These are phyloP conservation scores for Coelogynopora nodosa DNA, from an alignment of 2,888 invertebrate genomes.

Conservation along the genomic window DNA sequence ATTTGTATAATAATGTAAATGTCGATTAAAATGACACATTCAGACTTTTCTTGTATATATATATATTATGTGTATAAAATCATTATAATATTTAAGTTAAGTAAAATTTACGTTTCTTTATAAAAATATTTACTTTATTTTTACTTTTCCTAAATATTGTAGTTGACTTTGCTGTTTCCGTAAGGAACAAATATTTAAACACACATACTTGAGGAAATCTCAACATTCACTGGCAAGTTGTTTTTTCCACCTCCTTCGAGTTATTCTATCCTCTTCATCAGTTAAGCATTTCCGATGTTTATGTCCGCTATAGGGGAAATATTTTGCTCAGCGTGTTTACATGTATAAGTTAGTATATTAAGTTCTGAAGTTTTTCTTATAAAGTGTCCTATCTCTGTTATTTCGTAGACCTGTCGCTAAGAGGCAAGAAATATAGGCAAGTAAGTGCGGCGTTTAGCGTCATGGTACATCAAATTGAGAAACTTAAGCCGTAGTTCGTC, in stretches of 20 bases:
- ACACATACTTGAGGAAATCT: neutral
- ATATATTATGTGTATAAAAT: too few species aligned
- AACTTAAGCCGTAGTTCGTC: neutral
- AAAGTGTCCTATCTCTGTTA: neutral
- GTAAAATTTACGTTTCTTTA: too few species aligned
- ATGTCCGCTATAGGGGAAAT: neutral
- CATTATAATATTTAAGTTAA: too few species aligned
- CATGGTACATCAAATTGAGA: neutral
- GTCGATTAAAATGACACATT: too few species aligned
- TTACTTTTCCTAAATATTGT: too few species aligned
- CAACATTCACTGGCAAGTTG: neutral
- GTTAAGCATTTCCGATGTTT: neutral
- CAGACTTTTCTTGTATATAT: too few species aligned
- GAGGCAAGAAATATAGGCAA: neutral
- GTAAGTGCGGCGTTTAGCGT: neutral
- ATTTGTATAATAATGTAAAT: too few species aligned
- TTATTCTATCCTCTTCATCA: neutral
- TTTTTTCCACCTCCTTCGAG: neutral
- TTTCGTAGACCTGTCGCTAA: neutral
- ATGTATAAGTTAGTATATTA: neutral
- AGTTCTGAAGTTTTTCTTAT: neutral
- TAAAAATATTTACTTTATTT: too few species aligned
- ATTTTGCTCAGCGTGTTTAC: slow-evolving; percentile 19
- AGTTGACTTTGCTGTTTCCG: neutral
- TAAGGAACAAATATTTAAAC: neutral